phyloP scores from a whole-genome alignment of 1,140 invertebrate species.

The Cyphomyrmex costatus region DNA sequence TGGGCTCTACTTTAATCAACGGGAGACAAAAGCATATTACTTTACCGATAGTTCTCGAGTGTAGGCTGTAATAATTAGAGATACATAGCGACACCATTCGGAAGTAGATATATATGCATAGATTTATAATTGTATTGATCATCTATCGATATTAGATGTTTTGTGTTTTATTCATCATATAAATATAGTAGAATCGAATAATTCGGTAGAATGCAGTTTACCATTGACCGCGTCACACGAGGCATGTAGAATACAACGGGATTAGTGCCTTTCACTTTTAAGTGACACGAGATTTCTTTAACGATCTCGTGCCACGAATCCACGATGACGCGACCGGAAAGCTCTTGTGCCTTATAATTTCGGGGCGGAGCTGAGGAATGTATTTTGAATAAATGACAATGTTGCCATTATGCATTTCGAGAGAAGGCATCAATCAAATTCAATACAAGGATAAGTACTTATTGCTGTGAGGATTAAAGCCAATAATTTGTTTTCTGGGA shows the following conservation, averaged over 20 bases:
- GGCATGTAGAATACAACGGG: slow-evolving; percentile 27
- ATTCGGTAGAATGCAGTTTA: not conserved
- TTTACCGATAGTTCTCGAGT: not conserved
- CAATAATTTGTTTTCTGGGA: not conserved
- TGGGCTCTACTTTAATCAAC: too few relatives aligned
- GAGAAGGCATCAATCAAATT: not conserved
- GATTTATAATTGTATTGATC: not conserved
- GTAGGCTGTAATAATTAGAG: not conserved
- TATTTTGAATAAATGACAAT: not conserved
- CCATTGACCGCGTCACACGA: not conserved
- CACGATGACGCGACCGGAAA: slow-evolving; percentile 62
- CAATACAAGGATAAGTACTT: too few relatives aligned
- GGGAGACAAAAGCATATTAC: not conserved
- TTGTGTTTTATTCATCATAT: not conserved
- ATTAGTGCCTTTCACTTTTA: slow-evolving; percentile 76
- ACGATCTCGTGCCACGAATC: slow-evolving; percentile 44
- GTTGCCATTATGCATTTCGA: not conserved
- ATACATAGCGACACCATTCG: not conserved
- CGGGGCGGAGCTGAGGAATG: not conserved
- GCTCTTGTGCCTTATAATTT: not conserved
- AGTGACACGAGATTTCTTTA: slow-evolving; percentile 1
- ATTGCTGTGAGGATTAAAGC: not conserved
- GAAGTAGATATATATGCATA: too few relatives aligned
- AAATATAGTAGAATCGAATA: too few relatives aligned
- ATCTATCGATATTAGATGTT: not conserved